Evolutionary conservation across 2,888 invertebrate genomes (phyloP).

Genomic region (Diarsia dahlii): DNA sequence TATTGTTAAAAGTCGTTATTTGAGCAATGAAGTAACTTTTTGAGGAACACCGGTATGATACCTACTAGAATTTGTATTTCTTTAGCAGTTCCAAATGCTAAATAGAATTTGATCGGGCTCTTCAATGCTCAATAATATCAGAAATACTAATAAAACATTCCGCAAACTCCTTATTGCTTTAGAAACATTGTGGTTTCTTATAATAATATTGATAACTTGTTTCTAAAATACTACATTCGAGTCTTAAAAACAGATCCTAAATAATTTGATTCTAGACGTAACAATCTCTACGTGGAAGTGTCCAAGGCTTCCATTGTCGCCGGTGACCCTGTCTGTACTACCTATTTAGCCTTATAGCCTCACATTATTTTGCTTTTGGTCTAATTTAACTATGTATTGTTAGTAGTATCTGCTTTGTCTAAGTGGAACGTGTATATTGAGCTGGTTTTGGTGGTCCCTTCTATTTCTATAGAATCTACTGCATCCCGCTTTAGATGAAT

Average conservation of each 20-base stretch:
- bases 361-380: constrained; percentile 23
- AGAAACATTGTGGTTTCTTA: too few relatives aligned
- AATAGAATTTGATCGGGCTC: not conserved
- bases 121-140: not conserved
- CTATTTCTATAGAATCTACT: not conserved
- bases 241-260: not conserved
- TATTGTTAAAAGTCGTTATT: constrained; percentile 5
- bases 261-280: constrained; percentile 39
- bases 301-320: constrained; percentile 52
- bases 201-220: not conserved
- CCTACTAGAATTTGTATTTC: not conserved
- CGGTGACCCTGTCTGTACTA: constrained; percentile 25
- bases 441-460: not conserved
- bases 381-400: constrained; percentile 2
- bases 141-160: too few relatives aligned
- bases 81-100: not conserved
- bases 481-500: not conserved
- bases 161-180: too few relatives aligned
- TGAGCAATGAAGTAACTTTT: not conserved
- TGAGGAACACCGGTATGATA: not conserved
- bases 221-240: not conserved
- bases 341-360: constrained; percentile 10
- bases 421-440: not conserved
- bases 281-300: constrained; percentile 43
- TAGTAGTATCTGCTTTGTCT: not conserved